Evolutionary conservation across 2,888 invertebrate genomes (phyloP).

Genomic region (Bedellia somnulentella): DNA sequence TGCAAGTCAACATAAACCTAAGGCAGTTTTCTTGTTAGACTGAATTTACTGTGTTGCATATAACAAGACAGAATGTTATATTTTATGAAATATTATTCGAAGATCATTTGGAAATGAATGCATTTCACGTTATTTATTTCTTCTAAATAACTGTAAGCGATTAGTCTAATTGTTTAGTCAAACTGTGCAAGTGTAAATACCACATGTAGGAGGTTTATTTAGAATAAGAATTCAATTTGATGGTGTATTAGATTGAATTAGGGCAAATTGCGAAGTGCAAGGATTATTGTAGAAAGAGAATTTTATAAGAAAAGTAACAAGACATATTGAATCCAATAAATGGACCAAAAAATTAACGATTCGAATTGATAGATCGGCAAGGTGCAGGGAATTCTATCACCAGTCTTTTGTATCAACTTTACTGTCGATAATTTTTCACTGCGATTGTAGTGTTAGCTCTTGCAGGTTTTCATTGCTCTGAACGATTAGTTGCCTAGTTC

Average conservation of each 20-base stretch:
- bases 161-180: constrained; percentile 55
- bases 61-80: constrained; percentile 38
- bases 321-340: constrained; percentile 42
- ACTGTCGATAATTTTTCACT: too few relatives aligned
- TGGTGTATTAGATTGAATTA: constrained; percentile 48
- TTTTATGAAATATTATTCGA: constrained; percentile 38
- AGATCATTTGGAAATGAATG: constrained; percentile 44
- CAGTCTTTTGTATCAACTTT: too few relatives aligned
- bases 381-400: too few relatives aligned
- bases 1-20: constrained; percentile 36
- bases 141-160: constrained; percentile 44
- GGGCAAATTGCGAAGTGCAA: too few relatives aligned
- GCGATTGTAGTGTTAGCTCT: too few relatives aligned
- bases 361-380: too few relatives aligned
- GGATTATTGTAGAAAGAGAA: constrained; percentile 14
- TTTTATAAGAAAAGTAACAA: too few relatives aligned
- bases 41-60: constrained; percentile 38
- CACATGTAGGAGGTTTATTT: constrained; percentile 53
- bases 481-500: too few relatives aligned
- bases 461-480: too few relatives aligned
- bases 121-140: constrained; percentile 60
- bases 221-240: constrained; percentile 52
- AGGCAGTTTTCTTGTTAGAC: constrained; percentile 39
- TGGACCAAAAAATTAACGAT: too few relatives aligned
- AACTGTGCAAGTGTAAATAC: constrained; percentile 49